Percentiles rank a stretch among this genome's conserved stretches.
phyloP scores from a whole-genome alignment of 2,797 vertebrate genomes.

The Diceros bicornis region DNA sequence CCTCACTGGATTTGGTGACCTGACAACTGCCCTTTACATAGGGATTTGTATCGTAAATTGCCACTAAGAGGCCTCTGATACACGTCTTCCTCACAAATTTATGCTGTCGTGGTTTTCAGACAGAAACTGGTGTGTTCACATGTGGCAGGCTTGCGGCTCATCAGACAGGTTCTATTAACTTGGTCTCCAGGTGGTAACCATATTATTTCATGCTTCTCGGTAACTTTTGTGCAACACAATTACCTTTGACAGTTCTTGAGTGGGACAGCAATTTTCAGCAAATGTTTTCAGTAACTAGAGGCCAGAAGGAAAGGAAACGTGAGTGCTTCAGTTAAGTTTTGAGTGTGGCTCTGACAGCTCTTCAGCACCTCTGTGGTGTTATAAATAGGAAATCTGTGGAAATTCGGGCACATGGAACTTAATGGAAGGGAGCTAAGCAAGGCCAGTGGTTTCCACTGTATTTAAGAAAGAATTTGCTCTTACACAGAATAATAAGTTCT shows the following conservation, averaged over 20 bases:
- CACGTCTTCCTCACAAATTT: constrained; percentile 68
- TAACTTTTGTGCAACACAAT: constrained; percentile 83
- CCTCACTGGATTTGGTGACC: constrained; percentile 76
- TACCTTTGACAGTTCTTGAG: constrained; percentile 86
- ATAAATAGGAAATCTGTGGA: constrained; percentile 71
- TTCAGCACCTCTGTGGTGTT: constrained; percentile 70
- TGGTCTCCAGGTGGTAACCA: constrained; percentile 84
- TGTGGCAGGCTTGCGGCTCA: constrained; percentile 72
- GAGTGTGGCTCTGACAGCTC: constrained; percentile 77
- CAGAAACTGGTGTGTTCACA: constrained; percentile 54
- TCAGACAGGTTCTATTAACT: constrained; percentile 79
- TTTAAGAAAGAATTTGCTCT: constrained; percentile 66
- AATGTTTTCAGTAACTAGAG: constrained; percentile 86
- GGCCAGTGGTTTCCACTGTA: constrained; percentile 52
- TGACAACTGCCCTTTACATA: constrained; percentile 77
- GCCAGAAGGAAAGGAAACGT: constrained; percentile 80
- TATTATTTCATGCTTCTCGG: constrained; percentile 80
- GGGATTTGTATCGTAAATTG: constrained; percentile 83
- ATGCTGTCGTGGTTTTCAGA: constrained; percentile 69
- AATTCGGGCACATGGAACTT: constrained; percentile 59
- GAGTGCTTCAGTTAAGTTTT: constrained; percentile 66
- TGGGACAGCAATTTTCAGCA: constrained; percentile 85
- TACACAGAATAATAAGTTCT: background rate
- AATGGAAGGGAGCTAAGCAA: constrained; percentile 24
- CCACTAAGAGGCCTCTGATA: constrained; percentile 74